Evolutionary conservation across 2,888 invertebrate species (phyloP), one percentile per base, ranked within the genome.

Genomic region (Marasmarcha lunaedactyla): DNA sequence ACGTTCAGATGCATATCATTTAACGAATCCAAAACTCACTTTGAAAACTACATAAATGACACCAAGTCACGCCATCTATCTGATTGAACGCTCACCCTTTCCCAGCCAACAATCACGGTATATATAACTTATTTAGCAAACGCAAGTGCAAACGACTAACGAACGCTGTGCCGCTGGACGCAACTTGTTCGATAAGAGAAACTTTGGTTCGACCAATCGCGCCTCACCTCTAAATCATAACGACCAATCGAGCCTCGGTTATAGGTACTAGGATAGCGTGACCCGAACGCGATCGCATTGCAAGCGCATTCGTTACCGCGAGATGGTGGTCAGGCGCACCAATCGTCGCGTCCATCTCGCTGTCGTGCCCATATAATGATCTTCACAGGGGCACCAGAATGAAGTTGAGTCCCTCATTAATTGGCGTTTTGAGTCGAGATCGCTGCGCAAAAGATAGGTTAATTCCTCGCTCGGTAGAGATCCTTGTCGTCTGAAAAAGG

Each of bases 361-460:
- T 81, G 83, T 83, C 81, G 79, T 81, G 83, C 81, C 69, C 81
- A 77, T 81, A 81, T 81, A 83, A 83, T 83, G 81, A 83, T 83
- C 83, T 81, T 79, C 81, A 79, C 79, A 79, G 77, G 77, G 72
- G 64, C 76, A 74, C 67, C 71, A 79, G 81, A 83, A 83, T 83
- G 83, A 83, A 83, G 81, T 83, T 83, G 83, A 83, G 81, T 71
- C 76, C 71, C 81, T 79, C 81, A 81, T 83, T 81, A 83, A 81
- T 81, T 81, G 81, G 83, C 79, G 74, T 81, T 83, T 83, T 83
- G 81, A 81, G 78, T 59, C 69, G 79, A 83, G 83, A 83, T 83
- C 81, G 79, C 63, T 71, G 72, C 63, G 71, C 77, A 69, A 73
- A 79, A 79, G 83, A 81, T 83, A 83, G 81, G 79, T 83, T 83